phyloP scores from a whole-genome alignment of 2,888 invertebrate genomes.

The Choristoneura rosaceana region DNA sequence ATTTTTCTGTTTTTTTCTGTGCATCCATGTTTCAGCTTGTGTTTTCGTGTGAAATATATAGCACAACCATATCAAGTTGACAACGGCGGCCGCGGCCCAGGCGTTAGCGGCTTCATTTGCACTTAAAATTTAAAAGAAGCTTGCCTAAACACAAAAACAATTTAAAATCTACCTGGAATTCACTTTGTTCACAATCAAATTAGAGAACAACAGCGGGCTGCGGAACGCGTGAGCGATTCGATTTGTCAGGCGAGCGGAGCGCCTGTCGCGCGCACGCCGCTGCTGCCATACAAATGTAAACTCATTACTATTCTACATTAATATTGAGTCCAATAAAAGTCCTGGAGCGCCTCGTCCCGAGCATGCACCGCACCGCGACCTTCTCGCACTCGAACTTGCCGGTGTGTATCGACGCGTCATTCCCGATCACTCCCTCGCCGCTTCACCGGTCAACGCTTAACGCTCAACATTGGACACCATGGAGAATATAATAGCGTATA shows the following conservation, averaged over 20 bases:
- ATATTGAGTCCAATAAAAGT: constrained; percentile 2
- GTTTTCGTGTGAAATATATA: too few relatives aligned
- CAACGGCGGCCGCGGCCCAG: too few relatives aligned
- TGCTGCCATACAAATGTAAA: not conserved
- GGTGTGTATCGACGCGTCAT: not conserved
- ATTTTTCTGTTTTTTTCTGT: too few relatives aligned
- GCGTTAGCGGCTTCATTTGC: not conserved
- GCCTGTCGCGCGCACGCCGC: not conserved
- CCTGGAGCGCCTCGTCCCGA: not conserved
- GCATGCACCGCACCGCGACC: not conserved
- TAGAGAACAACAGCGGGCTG: constrained; percentile 11
- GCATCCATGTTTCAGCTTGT: too few relatives aligned
- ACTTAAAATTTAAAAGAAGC: not conserved
- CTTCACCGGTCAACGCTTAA: not conserved
- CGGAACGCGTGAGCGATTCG: constrained; percentile 25
- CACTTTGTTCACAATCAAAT: constrained; percentile 38
- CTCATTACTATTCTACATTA: constrained; percentile 7
- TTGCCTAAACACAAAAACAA: not conserved
- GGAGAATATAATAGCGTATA: not conserved
- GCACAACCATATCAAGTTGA: too few relatives aligned
- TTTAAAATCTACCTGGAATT: constrained; percentile 20
- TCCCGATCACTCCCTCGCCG: not conserved
- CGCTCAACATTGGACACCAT: not conserved
- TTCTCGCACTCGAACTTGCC: not conserved
- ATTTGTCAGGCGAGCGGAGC: constrained; percentile 30